Evolutionary conservation across 1,140 invertebrate species (phyloP), one percentile per base, ranked within the genome.

Genomic region (Zaprionus africanus): DNA sequence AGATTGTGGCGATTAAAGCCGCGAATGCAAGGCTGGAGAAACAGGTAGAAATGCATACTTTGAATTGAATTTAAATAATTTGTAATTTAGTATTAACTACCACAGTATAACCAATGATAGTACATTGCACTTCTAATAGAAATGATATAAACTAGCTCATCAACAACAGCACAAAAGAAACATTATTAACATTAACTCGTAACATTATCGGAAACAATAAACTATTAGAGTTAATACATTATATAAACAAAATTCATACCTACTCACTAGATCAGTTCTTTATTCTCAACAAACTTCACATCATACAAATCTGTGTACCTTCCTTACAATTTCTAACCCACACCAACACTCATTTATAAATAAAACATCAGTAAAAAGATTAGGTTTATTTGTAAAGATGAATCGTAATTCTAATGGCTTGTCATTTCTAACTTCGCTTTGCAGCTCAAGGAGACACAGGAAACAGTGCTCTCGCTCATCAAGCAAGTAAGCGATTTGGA

Each of bases 401-500:
- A 38, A 38, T 38, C 3, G 3, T 1, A 3, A 17, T 46, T 9
- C n/a, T 61, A 31, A 26, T 61, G 19, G 17, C 12, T 76, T 5
- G 1, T 41, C 6, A n/a, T 46, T 46, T 46, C n/a, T n/a, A 6
- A 15, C 13, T 41, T 43, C 43, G 26, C 9, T 26, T 13, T 22
- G 3, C 60, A 91, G 88, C 71, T 90, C 0, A 76, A 67, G 24
- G 56, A 79, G 26, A 76, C 78, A 13, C 59, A 83, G 46, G 19
- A 51, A 1, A 24, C 19, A 12, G 17, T 91, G 7, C 7, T 61
- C 6, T 19, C 72, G 1, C 91, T 78, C 43, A 79, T 85, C 57
- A 70, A 79, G 5, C 63, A 59, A 4, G 76, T 91, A 7, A 62
- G 36, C 4, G 71, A 77, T 4, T 68, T 92, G 13, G 91, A 92